These are phyloP conservation scores for Vanessa atalanta DNA, from an alignment of 1,140 invertebrate species.

Conservation along the genomic window DNA sequence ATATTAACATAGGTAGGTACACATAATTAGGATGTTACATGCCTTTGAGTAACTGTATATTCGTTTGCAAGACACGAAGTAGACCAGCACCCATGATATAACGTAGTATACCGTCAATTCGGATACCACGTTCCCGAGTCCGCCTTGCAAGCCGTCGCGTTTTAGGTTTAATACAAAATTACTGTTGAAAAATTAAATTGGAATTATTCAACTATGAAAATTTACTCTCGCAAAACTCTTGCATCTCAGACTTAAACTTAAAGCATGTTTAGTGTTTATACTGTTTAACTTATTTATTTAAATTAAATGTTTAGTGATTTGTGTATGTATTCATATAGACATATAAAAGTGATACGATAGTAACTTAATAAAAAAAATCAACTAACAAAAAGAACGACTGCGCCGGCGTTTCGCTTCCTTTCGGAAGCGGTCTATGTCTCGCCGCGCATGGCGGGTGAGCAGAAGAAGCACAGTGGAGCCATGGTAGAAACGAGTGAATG, in stretches of 20 bases:
- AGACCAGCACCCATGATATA: conserved; percentile 66
- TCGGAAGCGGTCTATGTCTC: conserved; percentile 55
- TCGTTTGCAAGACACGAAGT: conserved; percentile 64
- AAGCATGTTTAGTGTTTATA: too few species aligned
- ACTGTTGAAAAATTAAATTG: conserved; percentile 38
- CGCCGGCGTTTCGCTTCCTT: conserved; percentile 60
- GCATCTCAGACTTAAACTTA: too few species aligned
- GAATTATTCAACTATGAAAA: not conserved
- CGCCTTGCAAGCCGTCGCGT: conserved; percentile 58
- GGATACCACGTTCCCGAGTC: conserved; percentile 60
- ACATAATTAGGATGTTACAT: conserved; percentile 11
- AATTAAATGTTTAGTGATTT: too few species aligned
- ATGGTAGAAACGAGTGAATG: conserved; percentile 65
- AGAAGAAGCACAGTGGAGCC: conserved; percentile 67
- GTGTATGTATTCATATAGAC: not conserved
- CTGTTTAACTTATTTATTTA: too few species aligned
- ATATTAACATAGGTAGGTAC: not conserved
- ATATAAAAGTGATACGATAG: not conserved
- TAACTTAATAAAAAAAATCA: not conserved
- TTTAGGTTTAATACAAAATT: conserved; percentile 67
- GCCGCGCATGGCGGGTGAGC: conserved; percentile 61
- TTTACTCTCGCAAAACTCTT: too few species aligned
- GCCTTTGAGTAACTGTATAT: conserved; percentile 76
- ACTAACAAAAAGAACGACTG: conserved; percentile 71
- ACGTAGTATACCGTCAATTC: conserved; percentile 64